phyloP scores from a whole-genome alignment of 2,888 invertebrate species.

The Ennomos quercinarius region DNA sequence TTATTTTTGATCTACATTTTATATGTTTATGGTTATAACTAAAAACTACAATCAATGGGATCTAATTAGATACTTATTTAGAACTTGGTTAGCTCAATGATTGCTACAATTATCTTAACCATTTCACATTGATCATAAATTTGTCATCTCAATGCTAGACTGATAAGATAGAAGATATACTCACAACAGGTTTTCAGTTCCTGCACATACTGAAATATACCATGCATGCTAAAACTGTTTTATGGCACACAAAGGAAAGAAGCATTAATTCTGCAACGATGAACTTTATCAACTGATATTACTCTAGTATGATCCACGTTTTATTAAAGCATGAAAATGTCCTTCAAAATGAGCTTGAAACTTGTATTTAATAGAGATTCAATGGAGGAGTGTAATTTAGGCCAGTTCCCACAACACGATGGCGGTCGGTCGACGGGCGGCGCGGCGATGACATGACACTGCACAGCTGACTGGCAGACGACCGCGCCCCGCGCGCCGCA shows the following conservation, averaged over 20 bases:
- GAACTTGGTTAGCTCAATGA: too few species aligned
- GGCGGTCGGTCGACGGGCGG: slow-evolving; percentile 47
- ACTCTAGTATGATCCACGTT: slow-evolving; percentile 6
- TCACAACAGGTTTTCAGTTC: slow-evolving; percentile 32
- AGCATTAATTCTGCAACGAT: slow-evolving; percentile 22
- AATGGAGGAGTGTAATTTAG: slow-evolving; percentile 71
- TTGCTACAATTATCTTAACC: slow-evolving; percentile 8
- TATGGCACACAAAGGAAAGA: slow-evolving; percentile 34
- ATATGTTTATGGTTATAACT: too few species aligned
- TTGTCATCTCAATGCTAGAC: slow-evolving; percentile 44
- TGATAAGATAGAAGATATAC: slow-evolving; percentile 47
- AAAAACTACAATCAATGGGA: too few species aligned
- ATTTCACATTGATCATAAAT: slow-evolving; percentile 40
- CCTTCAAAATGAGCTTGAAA: slow-evolving; percentile 15
- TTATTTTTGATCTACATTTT: too few species aligned
- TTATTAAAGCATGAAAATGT: slow-evolving; percentile 1
- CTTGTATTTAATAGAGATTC: slow-evolving; percentile 45
- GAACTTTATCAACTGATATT: slow-evolving; percentile 6
- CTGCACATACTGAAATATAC: slow-evolving; percentile 30
- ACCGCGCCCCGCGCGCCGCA: slow-evolving; percentile 56
- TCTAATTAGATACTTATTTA: too few species aligned
- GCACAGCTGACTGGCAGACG: slow-evolving; percentile 83
- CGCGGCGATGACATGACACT: slow-evolving; percentile 68
- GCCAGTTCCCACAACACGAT: slow-evolving; percentile 74
- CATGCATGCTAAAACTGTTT: slow-evolving; percentile 32